Percentiles rank a stretch among this genome's conserved stretches.
phyloP scores from a whole-genome alignment of 1,140 invertebrate species.

The Penaeus japonicus region DNA sequence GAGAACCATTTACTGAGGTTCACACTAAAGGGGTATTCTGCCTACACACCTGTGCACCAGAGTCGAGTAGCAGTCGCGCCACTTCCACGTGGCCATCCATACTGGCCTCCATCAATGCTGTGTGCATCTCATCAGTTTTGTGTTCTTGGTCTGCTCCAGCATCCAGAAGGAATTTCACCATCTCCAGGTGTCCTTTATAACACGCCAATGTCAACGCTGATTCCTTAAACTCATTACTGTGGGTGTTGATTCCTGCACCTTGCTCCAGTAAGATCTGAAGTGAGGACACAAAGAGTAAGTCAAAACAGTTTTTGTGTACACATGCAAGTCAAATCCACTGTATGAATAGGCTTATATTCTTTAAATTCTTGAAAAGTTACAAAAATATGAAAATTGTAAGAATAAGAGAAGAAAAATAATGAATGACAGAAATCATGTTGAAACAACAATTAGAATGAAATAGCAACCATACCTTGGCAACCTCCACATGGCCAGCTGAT shows the following conservation, averaged over 20 bases:
- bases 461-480: conserved; percentile 75
- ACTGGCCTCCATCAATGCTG: conserved; percentile 98
- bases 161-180: conserved; percentile 94
- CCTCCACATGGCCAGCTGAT: conserved; percentile 93
- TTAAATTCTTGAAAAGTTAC: too few species aligned
- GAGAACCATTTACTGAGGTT: too few species aligned
- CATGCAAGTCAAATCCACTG: too few species aligned
- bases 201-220: conserved; percentile 94
- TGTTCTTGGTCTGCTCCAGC: conserved; percentile 96
- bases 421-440: conserved; percentile 2
- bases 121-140: conserved; percentile 99
- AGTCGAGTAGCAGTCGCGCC: conserved; percentile 88
- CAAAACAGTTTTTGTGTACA: too few species aligned
- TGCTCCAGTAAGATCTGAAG: conserved; percentile 81
- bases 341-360: too few species aligned
- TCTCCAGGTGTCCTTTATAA: conserved; percentile 97
- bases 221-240: conserved; percentile 98
- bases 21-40: too few species aligned
- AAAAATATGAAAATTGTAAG: too few species aligned
- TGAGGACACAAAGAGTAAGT: conserved; percentile 20
- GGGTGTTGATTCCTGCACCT: conserved; percentile 97
- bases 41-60: conserved; percentile 85
- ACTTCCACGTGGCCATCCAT: conserved; percentile 99
- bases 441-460: not conserved
- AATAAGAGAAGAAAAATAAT: not conserved